phyloP scores from a whole-genome alignment of 2,888 invertebrate species.

The Gnatocerus cornutus region DNA sequence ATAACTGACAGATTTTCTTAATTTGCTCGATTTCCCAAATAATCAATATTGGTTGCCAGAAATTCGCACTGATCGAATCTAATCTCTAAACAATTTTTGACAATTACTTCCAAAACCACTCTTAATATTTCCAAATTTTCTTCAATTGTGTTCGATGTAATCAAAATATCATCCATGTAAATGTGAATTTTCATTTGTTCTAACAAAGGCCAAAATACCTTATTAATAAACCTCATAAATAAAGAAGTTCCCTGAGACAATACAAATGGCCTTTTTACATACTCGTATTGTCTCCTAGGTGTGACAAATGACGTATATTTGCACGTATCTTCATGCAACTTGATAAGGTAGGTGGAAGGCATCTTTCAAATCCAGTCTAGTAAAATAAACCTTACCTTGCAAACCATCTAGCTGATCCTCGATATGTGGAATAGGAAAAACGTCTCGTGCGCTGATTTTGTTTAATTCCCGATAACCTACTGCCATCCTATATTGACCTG shows the following conservation, averaged over 20 bases:
- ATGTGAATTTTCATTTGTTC: slow-evolving; percentile 29
- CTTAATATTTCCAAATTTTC: slow-evolving; percentile 44
- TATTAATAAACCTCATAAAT: too few species aligned
- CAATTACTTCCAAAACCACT: slow-evolving; percentile 49
- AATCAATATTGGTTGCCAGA: too few species aligned
- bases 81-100: slow-evolving; percentile 38
- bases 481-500: too few species aligned
- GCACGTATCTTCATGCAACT: slow-evolving; percentile 47
- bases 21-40: too few species aligned
- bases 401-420: slow-evolving; percentile 39
- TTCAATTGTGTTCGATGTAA: slow-evolving; percentile 43
- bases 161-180: slow-evolving; percentile 53
- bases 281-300: slow-evolving; percentile 58
- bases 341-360: slow-evolving; percentile 57
- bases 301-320: slow-evolving; percentile 55
- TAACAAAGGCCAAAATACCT: slow-evolving; percentile 48
- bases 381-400: slow-evolving; percentile 52
- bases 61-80: too few species aligned
- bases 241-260: slow-evolving; percentile 56
- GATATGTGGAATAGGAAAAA: background rate
- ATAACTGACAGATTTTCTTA: too few species aligned
- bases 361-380: slow-evolving; percentile 54
- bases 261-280: slow-evolving; percentile 57
- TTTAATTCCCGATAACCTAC: too few species aligned
- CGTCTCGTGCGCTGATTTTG: too few species aligned